Base-by-base conservation (phyloP, 1,140 invertebrate species). In the Trichonephila inaurata region DNA sequence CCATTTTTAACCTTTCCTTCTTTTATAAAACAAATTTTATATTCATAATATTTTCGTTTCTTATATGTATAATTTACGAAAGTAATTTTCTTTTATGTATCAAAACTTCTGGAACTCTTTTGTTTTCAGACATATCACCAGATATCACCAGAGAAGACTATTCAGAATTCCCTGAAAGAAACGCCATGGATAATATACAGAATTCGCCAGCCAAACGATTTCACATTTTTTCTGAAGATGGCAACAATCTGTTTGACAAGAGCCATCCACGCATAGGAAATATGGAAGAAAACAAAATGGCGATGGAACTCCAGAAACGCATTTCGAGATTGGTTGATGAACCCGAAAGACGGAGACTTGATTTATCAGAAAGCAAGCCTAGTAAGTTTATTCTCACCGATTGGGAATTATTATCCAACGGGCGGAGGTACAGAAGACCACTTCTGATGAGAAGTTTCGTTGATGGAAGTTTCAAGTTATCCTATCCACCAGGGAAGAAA, bases 401-500 rank as follows among this genome's bases (percentile, higher is more conserved):
- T n/a, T 72, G 89, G 72, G 89, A 91, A 19, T n/a, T 44, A 19
- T 8, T 18, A 5, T 12, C 60, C 62, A 89, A 89, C 64, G 72
- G 89, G 7, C 69, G 66, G 5, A 77, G 89, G 18, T 64, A 33
- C 58, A 91, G 64, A 16, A 44, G 89, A n/a, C 89, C 89, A 7
- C 8, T 81, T 60, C 14, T 91, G 16, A 60, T 69, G 58, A 91
- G 60, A 33, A 72, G 66, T 81, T 81, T 28, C 16, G 14, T 82
- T 10, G 89, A 82, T 24, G 72, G 89, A 24, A 81, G 28, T 62
- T 91, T 33, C 51, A 81, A 91, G 69, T 12, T 91, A 3, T 91
- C 89, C 28, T 81, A 81, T 82, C 69, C 69, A 5, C 89, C 89
- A 21, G 89, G 77, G 5, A 83, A 77, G 51, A 91, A 91, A 81